Conservation (phyloP, 1,140 invertebrate species). For the Bradysia coprophila region DNA sequence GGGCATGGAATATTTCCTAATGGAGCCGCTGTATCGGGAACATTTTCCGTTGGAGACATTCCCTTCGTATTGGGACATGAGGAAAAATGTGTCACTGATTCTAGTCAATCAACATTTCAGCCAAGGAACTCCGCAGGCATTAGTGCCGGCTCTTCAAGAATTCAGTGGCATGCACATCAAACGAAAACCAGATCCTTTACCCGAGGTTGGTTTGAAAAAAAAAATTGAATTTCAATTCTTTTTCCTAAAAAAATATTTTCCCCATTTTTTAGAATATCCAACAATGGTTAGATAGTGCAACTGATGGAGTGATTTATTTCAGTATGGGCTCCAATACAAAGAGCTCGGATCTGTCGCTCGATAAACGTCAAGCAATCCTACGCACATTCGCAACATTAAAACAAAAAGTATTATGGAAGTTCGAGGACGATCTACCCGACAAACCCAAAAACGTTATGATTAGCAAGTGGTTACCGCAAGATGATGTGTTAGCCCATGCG, state of each 20-base stretch:
- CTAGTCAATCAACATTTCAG: constrained; percentile 21
- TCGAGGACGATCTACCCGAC: constrained; percentile 20
- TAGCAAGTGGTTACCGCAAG: constrained; percentile 40
- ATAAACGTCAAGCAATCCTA: constrained; percentile 27
- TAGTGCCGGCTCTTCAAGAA: constrained; percentile 16
- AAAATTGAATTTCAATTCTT: too few relatives aligned
- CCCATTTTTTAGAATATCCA: too few relatives aligned
- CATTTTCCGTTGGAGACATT: constrained; percentile 4
- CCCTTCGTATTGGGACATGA: constrained; percentile 8
- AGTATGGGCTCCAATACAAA: constrained; percentile 37
- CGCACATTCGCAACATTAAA: constrained; percentile 29
- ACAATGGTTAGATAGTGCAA: constrained; percentile 34
- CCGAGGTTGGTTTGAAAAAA: constrained; percentile 15
- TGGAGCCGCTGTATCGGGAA: constrained; percentile 13
- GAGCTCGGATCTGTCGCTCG: constrained; percentile 19
- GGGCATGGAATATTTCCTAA: constrained; percentile 9
- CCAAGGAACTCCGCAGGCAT: constrained; percentile 15
- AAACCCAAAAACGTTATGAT: constrained; percentile 29
- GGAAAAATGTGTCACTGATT: constrained; percentile 14
- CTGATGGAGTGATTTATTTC: constrained; percentile 40
- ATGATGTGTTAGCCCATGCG: constrained; percentile 37
- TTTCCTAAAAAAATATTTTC: too few relatives aligned
- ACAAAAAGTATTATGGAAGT: constrained; percentile 41
- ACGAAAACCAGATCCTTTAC: neutral
- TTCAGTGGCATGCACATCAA: constrained; percentile 1